These are phyloP conservation scores for Syngnathus floridae DNA, from an alignment of 2,113 vertebrate genomes.

Conservation along the genomic window DNA sequence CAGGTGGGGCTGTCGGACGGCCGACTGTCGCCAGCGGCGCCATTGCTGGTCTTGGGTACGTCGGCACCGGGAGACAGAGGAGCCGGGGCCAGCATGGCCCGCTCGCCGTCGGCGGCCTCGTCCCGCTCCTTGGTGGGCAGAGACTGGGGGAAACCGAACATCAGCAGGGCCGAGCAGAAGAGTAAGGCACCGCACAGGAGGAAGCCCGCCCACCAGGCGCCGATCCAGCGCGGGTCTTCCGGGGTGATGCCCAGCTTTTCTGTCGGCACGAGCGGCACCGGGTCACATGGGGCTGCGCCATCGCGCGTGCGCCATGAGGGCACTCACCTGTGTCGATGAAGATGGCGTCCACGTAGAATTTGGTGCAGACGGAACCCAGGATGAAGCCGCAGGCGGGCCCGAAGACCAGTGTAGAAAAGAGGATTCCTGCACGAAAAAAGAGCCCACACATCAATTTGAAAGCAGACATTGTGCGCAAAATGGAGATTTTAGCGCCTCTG, in stretches of 20 bases:
- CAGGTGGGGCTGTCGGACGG: slow-evolving; percentile 76
- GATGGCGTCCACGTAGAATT: slow-evolving; percentile 94
- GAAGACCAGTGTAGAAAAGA: slow-evolving; percentile 97
- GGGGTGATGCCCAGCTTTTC: slow-evolving; percentile 85
- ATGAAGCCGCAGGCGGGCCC: slow-evolving; percentile 98
- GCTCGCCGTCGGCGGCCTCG: slow-evolving; percentile 77
- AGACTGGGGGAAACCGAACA: slow-evolving; percentile 97
- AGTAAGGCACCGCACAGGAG: slow-evolving; percentile 97
- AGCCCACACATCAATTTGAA: no score
- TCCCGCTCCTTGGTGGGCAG: slow-evolving; percentile 72
- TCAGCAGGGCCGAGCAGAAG: slow-evolving; percentile 90
- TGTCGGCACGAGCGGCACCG: slow-evolving; percentile 31
- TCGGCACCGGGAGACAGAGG: slow-evolving; percentile 71
- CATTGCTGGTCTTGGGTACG: slow-evolving; percentile 85
- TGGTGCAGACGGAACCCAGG: slow-evolving; percentile 96
- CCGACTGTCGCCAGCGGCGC: slow-evolving; percentile 71
- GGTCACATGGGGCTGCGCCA: background rate
- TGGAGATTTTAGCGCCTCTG: no score
- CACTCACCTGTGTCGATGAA: slow-evolving; percentile 92
- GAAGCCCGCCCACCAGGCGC: slow-evolving; percentile 98
- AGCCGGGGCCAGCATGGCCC: slow-evolving; percentile 82
- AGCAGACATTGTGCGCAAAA: no score
- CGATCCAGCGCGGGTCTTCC: slow-evolving; percentile 96
- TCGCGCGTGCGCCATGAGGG: background rate
- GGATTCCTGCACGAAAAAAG: slow-evolving; percentile 75